Conservation (phyloP, 1,140 invertebrate species). For the Maniola jurtina region DNA sequence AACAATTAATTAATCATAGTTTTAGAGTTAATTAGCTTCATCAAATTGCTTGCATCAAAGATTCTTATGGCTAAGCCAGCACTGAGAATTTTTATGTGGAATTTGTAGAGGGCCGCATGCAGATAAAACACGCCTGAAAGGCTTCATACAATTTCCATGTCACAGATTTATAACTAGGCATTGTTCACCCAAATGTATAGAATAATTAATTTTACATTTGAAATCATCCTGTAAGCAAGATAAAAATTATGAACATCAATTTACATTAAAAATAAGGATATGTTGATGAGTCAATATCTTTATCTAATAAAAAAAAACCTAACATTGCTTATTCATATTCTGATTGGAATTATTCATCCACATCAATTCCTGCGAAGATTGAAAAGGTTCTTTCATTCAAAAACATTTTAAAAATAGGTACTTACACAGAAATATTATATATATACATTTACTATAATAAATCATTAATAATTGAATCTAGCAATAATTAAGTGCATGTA, state of each 20-base stretch:
- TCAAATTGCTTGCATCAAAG: not conserved
- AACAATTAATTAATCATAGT: not conserved
- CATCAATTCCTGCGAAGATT: not conserved
- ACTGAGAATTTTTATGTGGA: no score
- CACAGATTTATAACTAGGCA: no score
- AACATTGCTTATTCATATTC: not conserved
- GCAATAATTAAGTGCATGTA: not conserved
- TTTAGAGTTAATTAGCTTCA: not conserved
- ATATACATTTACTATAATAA: no score
- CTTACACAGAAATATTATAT: no score
- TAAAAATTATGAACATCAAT: not conserved
- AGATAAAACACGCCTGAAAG: no score
- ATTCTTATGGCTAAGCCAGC: no score
- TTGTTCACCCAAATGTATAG: no score
- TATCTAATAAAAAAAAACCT: constrained; percentile 3
- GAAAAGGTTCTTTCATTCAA: no score
- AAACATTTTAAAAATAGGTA: no score
- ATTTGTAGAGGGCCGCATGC: no score
- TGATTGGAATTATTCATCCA: not conserved
- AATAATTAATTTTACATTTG: not conserved
- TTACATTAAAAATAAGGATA: not conserved
- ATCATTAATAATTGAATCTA: not conserved
- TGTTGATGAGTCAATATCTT: not conserved
- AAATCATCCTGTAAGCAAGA: not conserved
- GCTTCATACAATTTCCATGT: no score